phyloP scores from a whole-genome alignment of 2,888 invertebrate species.

The Anthrax anthrax region DNA sequence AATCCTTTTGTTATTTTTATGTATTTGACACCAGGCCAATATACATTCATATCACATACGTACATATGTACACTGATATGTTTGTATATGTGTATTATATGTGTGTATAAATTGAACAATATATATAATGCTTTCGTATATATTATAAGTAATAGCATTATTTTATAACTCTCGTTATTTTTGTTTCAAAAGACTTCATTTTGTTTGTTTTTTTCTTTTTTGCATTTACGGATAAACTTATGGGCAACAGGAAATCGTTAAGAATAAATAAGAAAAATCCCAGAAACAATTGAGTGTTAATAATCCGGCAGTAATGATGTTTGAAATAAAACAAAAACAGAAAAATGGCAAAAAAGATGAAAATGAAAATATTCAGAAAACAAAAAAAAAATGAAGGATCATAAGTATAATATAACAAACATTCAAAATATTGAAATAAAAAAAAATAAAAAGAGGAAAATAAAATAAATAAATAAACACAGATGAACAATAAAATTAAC shows the following conservation, averaged over 20 bases:
- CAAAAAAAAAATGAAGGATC: background rate
- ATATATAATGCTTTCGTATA: too few relatives aligned
- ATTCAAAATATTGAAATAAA: background rate
- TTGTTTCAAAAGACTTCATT: too few relatives aligned
- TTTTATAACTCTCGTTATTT: too few relatives aligned
- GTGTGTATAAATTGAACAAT: too few relatives aligned
- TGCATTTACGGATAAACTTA: background rate
- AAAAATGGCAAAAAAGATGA: background rate
- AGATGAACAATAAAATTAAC: background rate
- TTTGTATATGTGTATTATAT: too few relatives aligned
- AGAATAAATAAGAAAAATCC: conserved; percentile 3
- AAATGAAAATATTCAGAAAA: background rate
- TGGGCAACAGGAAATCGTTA: background rate
- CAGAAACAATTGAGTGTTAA: conserved; percentile 13
- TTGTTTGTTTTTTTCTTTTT: too few relatives aligned
- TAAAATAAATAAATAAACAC: background rate
- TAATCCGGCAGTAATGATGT: conserved; percentile 13
- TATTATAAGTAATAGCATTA: too few relatives aligned
- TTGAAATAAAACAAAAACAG: conserved; percentile 2
- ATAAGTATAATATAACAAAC: background rate
- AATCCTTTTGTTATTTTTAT: too few relatives aligned
- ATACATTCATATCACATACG: conserved; percentile 24
- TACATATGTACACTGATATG: too few relatives aligned
- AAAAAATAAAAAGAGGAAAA: background rate
- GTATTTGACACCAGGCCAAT: conserved; percentile 34